Evolutionary conservation across 2,888 invertebrate genomes (phyloP).

Genomic region (Nowickia ferox): DNA sequence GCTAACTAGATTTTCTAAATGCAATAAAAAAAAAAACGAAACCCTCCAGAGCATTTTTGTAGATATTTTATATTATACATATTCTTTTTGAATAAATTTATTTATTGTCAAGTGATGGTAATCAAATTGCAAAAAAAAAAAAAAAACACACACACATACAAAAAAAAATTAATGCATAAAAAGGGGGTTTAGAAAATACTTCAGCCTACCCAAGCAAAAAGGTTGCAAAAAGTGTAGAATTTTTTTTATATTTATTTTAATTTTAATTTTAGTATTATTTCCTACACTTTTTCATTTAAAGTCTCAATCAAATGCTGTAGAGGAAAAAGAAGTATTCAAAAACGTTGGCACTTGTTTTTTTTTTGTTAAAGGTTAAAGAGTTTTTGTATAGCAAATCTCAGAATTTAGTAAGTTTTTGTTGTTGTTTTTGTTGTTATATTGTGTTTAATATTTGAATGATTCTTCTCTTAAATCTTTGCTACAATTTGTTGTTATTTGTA

Average conservation of each 20-base stretch:
- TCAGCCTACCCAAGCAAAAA: constrained; percentile 69
- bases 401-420: constrained; percentile 30
- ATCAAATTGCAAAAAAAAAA: constrained; percentile 41
- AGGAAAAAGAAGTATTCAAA: constrained; percentile 28
- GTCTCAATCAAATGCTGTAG: constrained; percentile 34
- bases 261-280: constrained; percentile 3
- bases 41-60: constrained; percentile 66
- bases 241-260: neutral
- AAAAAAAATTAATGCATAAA: constrained; percentile 42
- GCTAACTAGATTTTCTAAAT: constrained; percentile 62
- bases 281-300: constrained; percentile 49
- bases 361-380: constrained; percentile 59
- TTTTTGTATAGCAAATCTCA: constrained; percentile 42
- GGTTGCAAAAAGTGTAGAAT: constrained; percentile 35
- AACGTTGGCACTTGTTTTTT: constrained; percentile 64
- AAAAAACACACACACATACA: neutral
- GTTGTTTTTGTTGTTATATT: constrained; percentile 14
- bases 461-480: constrained; percentile 60
- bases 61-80: constrained; percentile 39
- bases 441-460: constrained; percentile 59
- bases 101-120: constrained; percentile 51
- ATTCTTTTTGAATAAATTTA: constrained; percentile 28
- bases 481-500: constrained; percentile 58
- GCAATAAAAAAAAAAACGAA: constrained; percentile 56
- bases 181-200: constrained; percentile 29